Evolutionary conservation across 2,113 vertebrate species (phyloP).

Genomic region (Amphiprion ocellaris): DNA sequence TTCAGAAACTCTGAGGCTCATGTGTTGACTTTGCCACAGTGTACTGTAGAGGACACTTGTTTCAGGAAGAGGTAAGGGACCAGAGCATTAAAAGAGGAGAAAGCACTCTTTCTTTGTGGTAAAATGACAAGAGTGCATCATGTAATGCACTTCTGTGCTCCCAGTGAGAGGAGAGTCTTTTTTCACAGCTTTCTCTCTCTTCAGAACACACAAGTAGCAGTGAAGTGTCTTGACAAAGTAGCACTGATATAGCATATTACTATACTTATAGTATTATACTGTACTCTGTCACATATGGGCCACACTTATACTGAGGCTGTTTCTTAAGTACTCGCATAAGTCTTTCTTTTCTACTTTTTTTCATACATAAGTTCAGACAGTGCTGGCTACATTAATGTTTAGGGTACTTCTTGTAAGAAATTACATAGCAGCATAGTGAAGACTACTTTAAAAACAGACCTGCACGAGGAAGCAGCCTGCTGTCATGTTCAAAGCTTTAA

Average conservation of each 20-base stretch:
- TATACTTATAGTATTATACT: not conserved
- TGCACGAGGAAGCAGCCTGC: too few relatives aligned
- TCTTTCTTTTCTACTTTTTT: not conserved
- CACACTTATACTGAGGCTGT: not conserved
- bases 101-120: conserved; percentile 53
- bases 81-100: conserved; percentile 50
- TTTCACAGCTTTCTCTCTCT: conserved; percentile 56
- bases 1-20: conserved; percentile 33
- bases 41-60: conserved; percentile 54
- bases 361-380: not conserved
- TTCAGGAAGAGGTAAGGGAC: conserved; percentile 31
- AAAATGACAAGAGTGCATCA: conserved; percentile 47
- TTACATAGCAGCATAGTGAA: too few relatives aligned
- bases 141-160: conserved; percentile 50
- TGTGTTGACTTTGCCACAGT: conserved; percentile 47
- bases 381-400: too few relatives aligned
- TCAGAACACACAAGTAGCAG: conserved; percentile 41
- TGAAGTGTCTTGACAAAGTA: conserved; percentile 58
- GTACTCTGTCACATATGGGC: not conserved
- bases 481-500: too few relatives aligned
- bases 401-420: too few relatives aligned
- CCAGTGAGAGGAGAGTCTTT: conserved; percentile 25
- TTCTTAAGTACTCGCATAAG: conserved; percentile 20
- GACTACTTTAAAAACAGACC: too few relatives aligned
- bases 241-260: conserved; percentile 11